Percentiles rank a stretch among this genome's conserved stretches.
These are phyloP conservation scores for Oncorhynchus nerka DNA, from an alignment of 2,113 vertebrate genomes.

Conservation along the genomic window DNA sequence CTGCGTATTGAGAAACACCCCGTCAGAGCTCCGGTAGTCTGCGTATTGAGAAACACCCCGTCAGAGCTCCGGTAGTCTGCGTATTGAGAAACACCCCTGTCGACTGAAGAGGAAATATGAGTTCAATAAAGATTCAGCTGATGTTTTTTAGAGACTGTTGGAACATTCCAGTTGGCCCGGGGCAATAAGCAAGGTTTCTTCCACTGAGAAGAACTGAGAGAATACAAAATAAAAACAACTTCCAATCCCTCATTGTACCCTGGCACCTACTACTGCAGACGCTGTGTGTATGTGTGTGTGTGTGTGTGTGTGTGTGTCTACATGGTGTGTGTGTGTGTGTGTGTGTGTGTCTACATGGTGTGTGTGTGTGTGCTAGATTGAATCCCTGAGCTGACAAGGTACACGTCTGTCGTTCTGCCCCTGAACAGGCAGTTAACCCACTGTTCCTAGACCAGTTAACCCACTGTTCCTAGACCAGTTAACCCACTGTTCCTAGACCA, in stretches of 20 bases:
- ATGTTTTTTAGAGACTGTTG: not conserved
- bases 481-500: no score
- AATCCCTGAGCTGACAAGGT: not conserved
- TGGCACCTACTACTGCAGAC: not conserved
- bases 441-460: no score
- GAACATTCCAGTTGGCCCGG: not conserved
- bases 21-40: no score
- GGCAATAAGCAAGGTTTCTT: not conserved
- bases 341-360: constrained; percentile 4
- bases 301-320: not conserved
- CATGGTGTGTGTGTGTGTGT: not conserved
- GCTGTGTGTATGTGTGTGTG: not conserved
- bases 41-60: no score
- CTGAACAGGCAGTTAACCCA: no score
- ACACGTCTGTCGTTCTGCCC: no score
- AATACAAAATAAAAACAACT: not conserved
- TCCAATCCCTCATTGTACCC: not conserved
- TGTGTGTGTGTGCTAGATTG: not conserved
- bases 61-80: no score
- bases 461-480: no score
- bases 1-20: no score
- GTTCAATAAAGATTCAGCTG: no score
- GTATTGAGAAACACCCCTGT: no score
- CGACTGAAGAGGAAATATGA: no score
- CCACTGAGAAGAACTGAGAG: not conserved